Percentiles rank a stretch among this genome's conserved stretches.
phyloP scores from a whole-genome alignment of 1,140 invertebrate genomes.

The Cheumatopsyche charites region DNA sequence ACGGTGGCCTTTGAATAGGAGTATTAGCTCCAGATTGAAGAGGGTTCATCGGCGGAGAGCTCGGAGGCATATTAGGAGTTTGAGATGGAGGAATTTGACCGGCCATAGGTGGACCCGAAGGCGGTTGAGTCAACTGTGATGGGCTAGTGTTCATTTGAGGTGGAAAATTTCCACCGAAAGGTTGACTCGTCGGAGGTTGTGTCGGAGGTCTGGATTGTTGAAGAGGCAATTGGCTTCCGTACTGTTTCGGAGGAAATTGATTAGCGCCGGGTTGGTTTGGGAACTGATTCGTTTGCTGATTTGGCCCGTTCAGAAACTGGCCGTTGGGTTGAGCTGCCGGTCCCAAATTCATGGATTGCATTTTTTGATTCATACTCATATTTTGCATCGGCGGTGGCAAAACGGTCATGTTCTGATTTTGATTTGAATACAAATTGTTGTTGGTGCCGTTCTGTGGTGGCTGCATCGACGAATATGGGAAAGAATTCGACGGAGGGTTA shows the following conservation, averaged over 20 bases:
- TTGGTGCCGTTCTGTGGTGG: constrained; percentile 56
- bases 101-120: constrained; percentile 10
- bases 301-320: constrained; percentile 38
- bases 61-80: constrained; percentile 33
- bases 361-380: constrained; percentile 55
- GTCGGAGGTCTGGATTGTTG: constrained; percentile 25
- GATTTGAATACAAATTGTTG: constrained; percentile 56
- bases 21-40: constrained; percentile 29
- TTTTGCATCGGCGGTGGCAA: constrained; percentile 50
- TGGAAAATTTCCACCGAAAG: not conserved
- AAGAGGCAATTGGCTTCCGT: constrained; percentile 14
- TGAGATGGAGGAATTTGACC: constrained; percentile 19
- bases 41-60: constrained; percentile 23
- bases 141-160: constrained; percentile 13
- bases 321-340: constrained; percentile 46
- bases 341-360: constrained; percentile 57
- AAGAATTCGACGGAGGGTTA: constrained; percentile 54
- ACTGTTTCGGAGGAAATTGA: constrained; percentile 55
- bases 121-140: not conserved
- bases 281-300: not conserved
- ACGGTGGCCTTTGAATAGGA: constrained; percentile 19
- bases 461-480: constrained; percentile 50
- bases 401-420: constrained; percentile 52
- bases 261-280: constrained; percentile 50
- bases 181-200: constrained; percentile 49